phyloP scores from a whole-genome alignment of 1,140 invertebrate genomes.

The Nasonia giraulti region DNA sequence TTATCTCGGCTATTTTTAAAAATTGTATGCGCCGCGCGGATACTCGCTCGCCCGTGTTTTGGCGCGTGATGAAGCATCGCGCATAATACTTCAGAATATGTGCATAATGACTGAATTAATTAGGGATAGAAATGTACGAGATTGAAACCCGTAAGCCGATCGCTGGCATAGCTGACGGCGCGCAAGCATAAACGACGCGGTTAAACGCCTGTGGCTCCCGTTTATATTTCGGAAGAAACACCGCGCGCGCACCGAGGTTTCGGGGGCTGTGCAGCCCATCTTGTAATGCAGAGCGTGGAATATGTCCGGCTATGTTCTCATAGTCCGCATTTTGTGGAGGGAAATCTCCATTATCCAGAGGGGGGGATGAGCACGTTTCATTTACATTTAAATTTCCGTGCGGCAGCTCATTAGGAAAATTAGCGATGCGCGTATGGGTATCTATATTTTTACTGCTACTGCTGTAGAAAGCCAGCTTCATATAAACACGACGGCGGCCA shows the following conservation, averaged over 20 bases:
- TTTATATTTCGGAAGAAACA: conserved; percentile 44
- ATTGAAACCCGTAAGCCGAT: too few relatives aligned
- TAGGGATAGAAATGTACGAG: not conserved
- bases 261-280: conserved; percentile 17
- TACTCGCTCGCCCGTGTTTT: too few relatives aligned
- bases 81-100: too few relatives aligned
- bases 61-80: not conserved
- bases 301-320: not conserved
- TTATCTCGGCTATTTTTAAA: not conserved
- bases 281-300: conserved; percentile 42
- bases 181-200: not conserved
- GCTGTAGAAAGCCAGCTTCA: not conserved
- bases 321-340: conserved; percentile 29
- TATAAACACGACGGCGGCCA: not conserved
- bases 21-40: not conserved
- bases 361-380: not conserved
- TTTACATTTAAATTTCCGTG: conserved; percentile 53
- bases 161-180: not conserved
- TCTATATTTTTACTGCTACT: not conserved
- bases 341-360: conserved; percentile 44
- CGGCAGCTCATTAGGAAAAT: conserved; percentile 54
- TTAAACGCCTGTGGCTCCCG: not conserved
- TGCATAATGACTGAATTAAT: not conserved
- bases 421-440: too few relatives aligned
- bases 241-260: not conserved